A percentile compares a stretch with the other conserved stretches of the same genome.
phyloP scores from a whole-genome alignment of 2,113 vertebrate genomes.

The Sorex araneus region DNA sequence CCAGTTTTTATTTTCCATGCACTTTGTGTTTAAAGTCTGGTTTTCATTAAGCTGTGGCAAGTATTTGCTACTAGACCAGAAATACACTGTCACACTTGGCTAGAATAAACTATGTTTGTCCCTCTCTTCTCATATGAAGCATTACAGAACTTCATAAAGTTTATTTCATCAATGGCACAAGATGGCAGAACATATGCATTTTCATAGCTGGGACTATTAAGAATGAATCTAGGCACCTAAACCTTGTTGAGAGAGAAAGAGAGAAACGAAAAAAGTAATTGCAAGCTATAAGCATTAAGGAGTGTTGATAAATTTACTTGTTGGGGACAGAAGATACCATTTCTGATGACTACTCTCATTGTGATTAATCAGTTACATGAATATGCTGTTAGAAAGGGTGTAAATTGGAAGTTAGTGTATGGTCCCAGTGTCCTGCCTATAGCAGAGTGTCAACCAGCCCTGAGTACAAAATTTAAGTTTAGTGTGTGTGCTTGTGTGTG shows the following conservation, averaged over 20 bases:
- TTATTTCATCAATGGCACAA: slow-evolving; percentile 70
- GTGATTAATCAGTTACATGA: not conserved
- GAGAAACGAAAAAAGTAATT: slow-evolving; percentile 45
- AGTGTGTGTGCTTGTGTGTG: slow-evolving; percentile 47
- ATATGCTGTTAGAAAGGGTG: slow-evolving; percentile 4
- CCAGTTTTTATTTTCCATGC: slow-evolving; percentile 75
- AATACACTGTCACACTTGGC: slow-evolving; percentile 73
- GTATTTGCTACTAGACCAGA: slow-evolving; percentile 78
- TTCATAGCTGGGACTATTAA: slow-evolving; percentile 55
- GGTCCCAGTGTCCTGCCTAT: slow-evolving; percentile 60
- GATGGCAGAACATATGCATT: slow-evolving; percentile 62
- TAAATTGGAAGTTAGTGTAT: not conserved
- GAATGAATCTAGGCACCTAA: slow-evolving; percentile 27
- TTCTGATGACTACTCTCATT: not conserved
- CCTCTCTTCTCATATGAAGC: slow-evolving; percentile 70
- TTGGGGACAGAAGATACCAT: slow-evolving; percentile 64
- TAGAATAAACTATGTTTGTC: slow-evolving; percentile 60
- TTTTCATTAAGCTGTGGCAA: slow-evolving; percentile 76
- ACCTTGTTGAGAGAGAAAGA: slow-evolving; percentile 48
- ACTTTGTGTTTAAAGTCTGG: slow-evolving; percentile 68
- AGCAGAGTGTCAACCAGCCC: slow-evolving; percentile 59
- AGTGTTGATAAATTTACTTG: slow-evolving; percentile 71
- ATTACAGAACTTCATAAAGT: slow-evolving; percentile 62
- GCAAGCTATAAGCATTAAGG: slow-evolving; percentile 36
- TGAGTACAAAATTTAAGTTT: slow-evolving; percentile 63